These are phyloP conservation scores for Oophaga pumilio DNA, from an alignment of 2,113 vertebrate genomes.

Conservation along the genomic window DNA sequence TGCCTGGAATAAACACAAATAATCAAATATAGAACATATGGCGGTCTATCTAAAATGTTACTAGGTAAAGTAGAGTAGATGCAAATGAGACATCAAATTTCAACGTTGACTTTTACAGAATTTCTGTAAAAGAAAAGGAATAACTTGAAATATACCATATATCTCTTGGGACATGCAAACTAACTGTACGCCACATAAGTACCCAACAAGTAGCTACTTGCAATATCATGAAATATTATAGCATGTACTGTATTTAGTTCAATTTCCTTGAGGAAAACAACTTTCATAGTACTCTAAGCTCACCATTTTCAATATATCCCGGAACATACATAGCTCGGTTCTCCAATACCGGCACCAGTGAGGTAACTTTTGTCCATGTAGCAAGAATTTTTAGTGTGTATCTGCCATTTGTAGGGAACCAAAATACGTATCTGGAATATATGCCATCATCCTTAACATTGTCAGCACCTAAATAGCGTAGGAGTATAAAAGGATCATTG, in stretches of 20 bases:
- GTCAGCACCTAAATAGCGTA: constrained; percentile 67
- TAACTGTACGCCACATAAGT: too few species aligned
- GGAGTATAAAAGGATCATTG: background rate
- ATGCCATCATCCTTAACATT: constrained; percentile 68
- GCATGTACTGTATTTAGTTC: too few species aligned
- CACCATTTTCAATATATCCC: constrained; percentile 69
- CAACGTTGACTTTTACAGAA: too few species aligned
- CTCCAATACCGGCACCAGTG: background rate
- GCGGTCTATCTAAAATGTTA: background rate
- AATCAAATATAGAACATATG: background rate
- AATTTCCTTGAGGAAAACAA: background rate
- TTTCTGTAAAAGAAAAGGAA: background rate
- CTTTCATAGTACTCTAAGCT: constrained; percentile 6
- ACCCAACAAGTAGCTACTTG: too few species aligned
- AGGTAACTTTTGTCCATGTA: constrained; percentile 41
- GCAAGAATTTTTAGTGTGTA: constrained; percentile 69
- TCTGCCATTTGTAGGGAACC: constrained; percentile 64
- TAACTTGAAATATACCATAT: background rate
- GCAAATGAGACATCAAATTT: background rate
- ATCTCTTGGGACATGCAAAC: too few species aligned
- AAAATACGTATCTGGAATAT: constrained; percentile 72
- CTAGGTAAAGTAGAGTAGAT: background rate
- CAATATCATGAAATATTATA: too few species aligned
- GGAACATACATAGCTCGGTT: constrained; percentile 67
- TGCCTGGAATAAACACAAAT: constrained; percentile 57